Base-by-base conservation (phyloP, 2,113 vertebrate genomes). In the Cebidichthys violaceus region DNA sequence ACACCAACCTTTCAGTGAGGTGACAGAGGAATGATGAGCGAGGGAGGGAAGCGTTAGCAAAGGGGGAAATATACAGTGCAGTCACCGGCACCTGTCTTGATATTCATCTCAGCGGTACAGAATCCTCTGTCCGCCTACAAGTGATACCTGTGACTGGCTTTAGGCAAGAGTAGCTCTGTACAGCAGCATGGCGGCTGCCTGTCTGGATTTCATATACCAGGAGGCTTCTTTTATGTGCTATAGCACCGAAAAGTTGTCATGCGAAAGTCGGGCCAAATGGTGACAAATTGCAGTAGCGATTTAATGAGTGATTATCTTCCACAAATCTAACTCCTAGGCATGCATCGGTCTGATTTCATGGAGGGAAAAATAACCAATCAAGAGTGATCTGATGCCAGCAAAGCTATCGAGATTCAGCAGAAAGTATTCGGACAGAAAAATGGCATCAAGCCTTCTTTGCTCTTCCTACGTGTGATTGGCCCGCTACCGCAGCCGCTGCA, bases 11-110 rank as follows among this genome's bases (percentile, higher is more conserved):
- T 90, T 91, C 84, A 84, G 77, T 2, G 78, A 88, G 74, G 82
- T 86, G 91, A 90, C 89, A 86, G 84, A 84, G 89, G 86, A 81
- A 90, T 88, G 89, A 88, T 84, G 88, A 88, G 89, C 62, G 79
- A 85, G 72, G 85, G 82, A 82, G 85, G 77, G 68, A 73, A 82
- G 82, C 79, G 31, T 77, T 81, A 74, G 89, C 31, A 13, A 33
- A 61, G 66, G 43, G 43, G 71, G 79, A 62, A 60, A 81, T 78
- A 55, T 87, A 86, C 86, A 75, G 83, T 71, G 79, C 65, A 27
- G 82, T 77, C 57, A 9, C 74, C 74, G 37, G 75, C 70, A 88
- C 87, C 89, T 88, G 85, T 91, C 86, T 86, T 3, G 81, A 89
- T 90, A 83, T 91, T 91, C 86, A 85, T 90, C 86, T 86, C 69